Evolutionary conservation across 2,888 invertebrate genomes (phyloP), one percentile per base, ranked within the genome.

Genomic region (Pseudococcus jackbeardsleyi): DNA sequence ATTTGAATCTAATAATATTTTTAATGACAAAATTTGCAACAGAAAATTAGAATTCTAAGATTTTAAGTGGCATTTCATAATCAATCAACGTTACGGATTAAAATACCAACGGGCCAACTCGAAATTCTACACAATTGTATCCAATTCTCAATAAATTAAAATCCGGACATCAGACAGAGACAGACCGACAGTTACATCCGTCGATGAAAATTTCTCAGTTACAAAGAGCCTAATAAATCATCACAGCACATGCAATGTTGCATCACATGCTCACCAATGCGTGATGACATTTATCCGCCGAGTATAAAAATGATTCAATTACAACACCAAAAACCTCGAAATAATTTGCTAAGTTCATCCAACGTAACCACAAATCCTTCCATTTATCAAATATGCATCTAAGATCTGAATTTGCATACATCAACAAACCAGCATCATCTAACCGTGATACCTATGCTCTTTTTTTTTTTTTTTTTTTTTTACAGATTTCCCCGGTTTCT

Each of bases 401-500:
- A 33, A 5, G n/a, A 33, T 33, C 54, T n/a, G 3, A 5, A 54
- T 54, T 8, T 42, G 54, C 17, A n/a, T 50, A 42, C 5, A 6
- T 42, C 12, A 50, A 12, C 50, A 15, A 54, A 54, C 54, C 54
- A 54, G n/a, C 15, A 33, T 1, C 26, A 50, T 11, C 15, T 50
- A 50, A 54, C 7, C n/a, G 0, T 54, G n/a, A n/a, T n/a, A 17
- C n/a, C 64, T 88, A 33, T 42, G 3, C 42, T 48, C 85, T 88
- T 33, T 2, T n/a, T n/a, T n/a, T n/a, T n/a, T n/a, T n/a, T n/a
- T n/a, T n/a, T n/a, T n/a, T n/a, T n/a, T n/a, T n/a, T 33, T 89
- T 33, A 0, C 91, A 94, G 97, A 97, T 92, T 97, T 97, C 93
- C 97, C 97, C 84, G 96, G 96, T 59, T 94, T 96, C 94, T 97